Evolutionary conservation across 1,140 invertebrate genomes (phyloP), one percentile per base, ranked within the genome.

Genomic region (Ostrea edulis): DNA sequence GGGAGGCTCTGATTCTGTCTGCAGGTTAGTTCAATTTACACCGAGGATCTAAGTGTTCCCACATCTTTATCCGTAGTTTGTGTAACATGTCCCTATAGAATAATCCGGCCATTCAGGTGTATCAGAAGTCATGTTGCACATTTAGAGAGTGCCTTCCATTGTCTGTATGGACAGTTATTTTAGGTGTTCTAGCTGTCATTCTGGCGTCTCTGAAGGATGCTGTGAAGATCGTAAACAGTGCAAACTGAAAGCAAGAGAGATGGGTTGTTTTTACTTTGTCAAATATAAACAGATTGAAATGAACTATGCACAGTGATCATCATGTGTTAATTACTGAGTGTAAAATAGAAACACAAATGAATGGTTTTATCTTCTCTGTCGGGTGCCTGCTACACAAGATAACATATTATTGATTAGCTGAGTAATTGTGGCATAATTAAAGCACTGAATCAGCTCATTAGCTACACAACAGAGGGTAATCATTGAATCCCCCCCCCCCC

Each of bases 11-110:
- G 9, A 35, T 77, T 35, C 29, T 2, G 25, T 35, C 25, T 22
- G 14, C 25, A 77, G 68, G 68, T 77, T 29, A 77, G 68, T 12
- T 77, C 9, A 8, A 77, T 71, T 77, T 77, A 77, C 68, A 35
- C 29, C 17, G 14, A 20, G 55, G 17, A 62, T 17, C 3, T 20
- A 5, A n/a, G 17, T 62, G 14, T 20, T 5, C 55, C 17, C 5
- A 62, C 17, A 20, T 62, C 55, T 62, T 3, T 62, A 17, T 20
- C 17, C 9, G 1, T 9, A 55, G 54, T 62, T 62, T 20, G 14
- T 62, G n/a, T n/a, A 62, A 17, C 55, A 17, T 20, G n/a, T 20
- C 55, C 17, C n/a, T 62, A 62, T 4, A 58, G 55, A 20, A 20
- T 17, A 17, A 58, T 0, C 14, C 12, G 3, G 14, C 20, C 55